Evolutionary conservation across 2,888 invertebrate species (phyloP), one percentile per base, ranked within the genome.

Genomic region (Hetaerina titia): DNA sequence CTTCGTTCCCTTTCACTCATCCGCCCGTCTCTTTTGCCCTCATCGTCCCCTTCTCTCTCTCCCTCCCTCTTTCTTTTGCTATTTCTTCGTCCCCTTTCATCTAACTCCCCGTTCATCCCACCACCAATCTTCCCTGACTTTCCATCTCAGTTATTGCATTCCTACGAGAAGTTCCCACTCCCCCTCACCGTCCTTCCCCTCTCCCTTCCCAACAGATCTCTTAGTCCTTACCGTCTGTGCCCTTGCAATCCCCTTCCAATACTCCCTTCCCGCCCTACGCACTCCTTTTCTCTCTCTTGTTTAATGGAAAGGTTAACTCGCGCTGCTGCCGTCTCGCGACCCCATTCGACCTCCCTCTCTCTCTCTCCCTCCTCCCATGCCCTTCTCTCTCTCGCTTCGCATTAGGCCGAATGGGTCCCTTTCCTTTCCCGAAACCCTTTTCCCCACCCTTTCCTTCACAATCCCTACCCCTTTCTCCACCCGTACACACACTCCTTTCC

Each of bases 91-190:
- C 22, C 81, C 81, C 2, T 81, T 19, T 25, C 81, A 22, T n/a
- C 64, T 64, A 2, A 2, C 64, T 5, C 64, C 64, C 17, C 17
- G 22, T 22, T 5, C 64, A 57, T 11, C 45, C 56, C 89, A 56
- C 89, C 89, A 22, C 19, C 89, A 8, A 56, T 57, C 22, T 57
- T 22, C 17, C 89, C 57, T 64, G 57, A 7, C 31, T 69, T 69
- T 74, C 92, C 57, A 92, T 92, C 92, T 92, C 69, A 22, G n/a
- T 92, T 92, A 92, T 92, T 74, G 92, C 92, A 74, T 74, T 92
- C 74, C 92, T 19, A 15, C n/a, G 69, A 56, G 92, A 13, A 74
- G 56, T 60, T 58, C 90, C 25, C 90, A 7, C 15, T 13, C 58
- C 13, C 57, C 25, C 60, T 57, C 60, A 92, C 92, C 15, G 56